phyloP scores from a whole-genome alignment of 2,888 invertebrate species.

The Amblyjoppa proteus region DNA sequence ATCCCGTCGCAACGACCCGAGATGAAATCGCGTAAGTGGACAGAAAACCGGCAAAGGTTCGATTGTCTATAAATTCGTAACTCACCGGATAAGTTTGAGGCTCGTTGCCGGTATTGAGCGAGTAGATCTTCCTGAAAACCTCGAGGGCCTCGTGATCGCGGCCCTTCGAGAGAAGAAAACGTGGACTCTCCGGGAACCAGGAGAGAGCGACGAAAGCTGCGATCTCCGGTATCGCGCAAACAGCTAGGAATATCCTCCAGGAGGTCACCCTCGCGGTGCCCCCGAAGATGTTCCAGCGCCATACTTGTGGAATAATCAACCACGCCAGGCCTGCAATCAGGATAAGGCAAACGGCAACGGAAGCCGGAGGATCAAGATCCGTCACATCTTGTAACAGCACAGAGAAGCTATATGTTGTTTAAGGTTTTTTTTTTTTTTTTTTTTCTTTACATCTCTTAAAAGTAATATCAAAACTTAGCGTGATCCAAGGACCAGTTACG shows the following conservation, averaged over 20 bases:
- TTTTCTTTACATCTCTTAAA: neutral
- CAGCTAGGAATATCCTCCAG: constrained; percentile 88
- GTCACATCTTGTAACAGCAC: neutral
- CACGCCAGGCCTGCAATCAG: constrained; percentile 88
- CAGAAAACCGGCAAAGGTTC: constrained; percentile 10
- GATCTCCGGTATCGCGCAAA: constrained; percentile 90
- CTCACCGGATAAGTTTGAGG: constrained; percentile 89
- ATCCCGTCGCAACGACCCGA: constrained; percentile 1
- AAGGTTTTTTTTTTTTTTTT: neutral
- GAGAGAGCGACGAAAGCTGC: constrained; percentile 88
- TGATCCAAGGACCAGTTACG: constrained; percentile 36
- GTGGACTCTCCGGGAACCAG: constrained; percentile 92
- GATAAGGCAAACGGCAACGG: constrained; percentile 35
- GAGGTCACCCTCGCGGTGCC: constrained; percentile 86
- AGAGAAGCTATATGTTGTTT: neutral
- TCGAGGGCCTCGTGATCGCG: constrained; percentile 89
- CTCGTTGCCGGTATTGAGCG: constrained; percentile 88
- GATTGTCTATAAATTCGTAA: constrained; percentile 31
- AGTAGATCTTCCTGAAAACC: constrained; percentile 89
- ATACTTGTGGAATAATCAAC: constrained; percentile 89
- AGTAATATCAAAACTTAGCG: constrained; percentile 22
- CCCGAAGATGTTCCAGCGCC: constrained; percentile 85
- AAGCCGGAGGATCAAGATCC: neutral
- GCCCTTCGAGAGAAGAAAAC: constrained; percentile 91
- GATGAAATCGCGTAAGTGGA: constrained; percentile 34